These are phyloP conservation scores for Dryobates pubescens DNA, from an alignment of 2,797 vertebrate genomes.

Conservation along the genomic window DNA sequence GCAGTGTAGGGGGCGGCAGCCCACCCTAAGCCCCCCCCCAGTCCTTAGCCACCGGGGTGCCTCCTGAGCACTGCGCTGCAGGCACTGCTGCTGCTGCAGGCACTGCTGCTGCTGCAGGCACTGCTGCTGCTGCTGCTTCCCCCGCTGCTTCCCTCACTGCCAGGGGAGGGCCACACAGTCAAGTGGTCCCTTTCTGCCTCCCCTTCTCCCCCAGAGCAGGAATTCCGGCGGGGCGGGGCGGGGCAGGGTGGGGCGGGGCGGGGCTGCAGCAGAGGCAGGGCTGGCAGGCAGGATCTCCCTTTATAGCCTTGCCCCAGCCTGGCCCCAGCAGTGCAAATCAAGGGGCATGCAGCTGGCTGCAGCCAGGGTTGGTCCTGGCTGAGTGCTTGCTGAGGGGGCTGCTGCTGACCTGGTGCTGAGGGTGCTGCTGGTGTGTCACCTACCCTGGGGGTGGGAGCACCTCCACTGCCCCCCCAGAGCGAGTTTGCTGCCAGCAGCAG, in stretches of 20 bases:
- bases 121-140: not conserved
- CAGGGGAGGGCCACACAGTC: not conserved
- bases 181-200: not conserved
- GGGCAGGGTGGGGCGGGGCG: too few relatives aligned
- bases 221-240: too few relatives aligned
- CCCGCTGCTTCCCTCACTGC: not conserved
- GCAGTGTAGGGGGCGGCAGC: fast-evolving
- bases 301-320: not conserved
- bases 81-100: not conserved
- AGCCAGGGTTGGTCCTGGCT: not conserved
- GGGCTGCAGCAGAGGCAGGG: not conserved
- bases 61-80: not conserved
- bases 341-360: not conserved
- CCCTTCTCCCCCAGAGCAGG: not conserved
- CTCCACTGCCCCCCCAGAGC: not conserved
- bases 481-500: not conserved
- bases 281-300: not conserved
- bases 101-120: too few relatives aligned
- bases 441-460: slow-evolving; percentile 44
- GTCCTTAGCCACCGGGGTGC: not conserved
- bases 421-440: fast-evolving
- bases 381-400: not conserved
- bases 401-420: not conserved
- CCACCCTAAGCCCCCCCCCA: not conserved
- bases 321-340: slow-evolving; percentile 3